phyloP scores from a whole-genome alignment of 2,113 vertebrate species.

The Aplodontia rufa region DNA sequence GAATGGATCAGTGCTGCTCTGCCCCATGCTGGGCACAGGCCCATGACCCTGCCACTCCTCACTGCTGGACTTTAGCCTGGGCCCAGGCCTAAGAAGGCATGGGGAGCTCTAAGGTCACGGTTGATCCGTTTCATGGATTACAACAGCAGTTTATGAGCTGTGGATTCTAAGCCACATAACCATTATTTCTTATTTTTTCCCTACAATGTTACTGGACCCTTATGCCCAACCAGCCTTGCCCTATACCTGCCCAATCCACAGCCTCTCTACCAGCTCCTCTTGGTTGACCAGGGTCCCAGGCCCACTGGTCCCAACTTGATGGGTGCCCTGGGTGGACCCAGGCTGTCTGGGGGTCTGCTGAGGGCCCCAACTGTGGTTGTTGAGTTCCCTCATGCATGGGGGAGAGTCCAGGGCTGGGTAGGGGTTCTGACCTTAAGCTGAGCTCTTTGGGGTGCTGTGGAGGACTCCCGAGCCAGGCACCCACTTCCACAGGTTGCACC shows the following conservation, averaged over 20 bases:
- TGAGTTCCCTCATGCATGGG: background rate
- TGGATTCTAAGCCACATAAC: too few relatives aligned
- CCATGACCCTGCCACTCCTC: too few relatives aligned
- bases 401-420: background rate
- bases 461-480: background rate
- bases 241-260: background rate
- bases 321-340: background rate
- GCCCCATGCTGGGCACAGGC: too few relatives aligned
- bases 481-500: background rate
- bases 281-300: background rate
- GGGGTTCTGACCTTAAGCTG: background rate
- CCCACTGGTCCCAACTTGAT: too few relatives aligned
- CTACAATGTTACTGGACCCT: slow-evolving; percentile 70
- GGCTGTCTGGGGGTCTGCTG: background rate
- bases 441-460: background rate
- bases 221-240: slow-evolving; percentile 64
- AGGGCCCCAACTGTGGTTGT: too few relatives aligned
- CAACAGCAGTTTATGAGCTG: slow-evolving; percentile 81
- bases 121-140: slow-evolving; percentile 80
- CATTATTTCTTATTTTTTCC: slow-evolving; percentile 81
- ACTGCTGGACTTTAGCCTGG: slow-evolving; percentile 55
- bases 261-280: background rate
- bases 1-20: background rate
- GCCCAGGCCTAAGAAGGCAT: slow-evolving; percentile 80
- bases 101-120: slow-evolving; percentile 79